A percentile compares a stretch with the other conserved stretches of the same genome.
Evolutionary conservation across 2,888 invertebrate genomes (phyloP).

Genomic region (Xanthorhoe spadicearia): DNA sequence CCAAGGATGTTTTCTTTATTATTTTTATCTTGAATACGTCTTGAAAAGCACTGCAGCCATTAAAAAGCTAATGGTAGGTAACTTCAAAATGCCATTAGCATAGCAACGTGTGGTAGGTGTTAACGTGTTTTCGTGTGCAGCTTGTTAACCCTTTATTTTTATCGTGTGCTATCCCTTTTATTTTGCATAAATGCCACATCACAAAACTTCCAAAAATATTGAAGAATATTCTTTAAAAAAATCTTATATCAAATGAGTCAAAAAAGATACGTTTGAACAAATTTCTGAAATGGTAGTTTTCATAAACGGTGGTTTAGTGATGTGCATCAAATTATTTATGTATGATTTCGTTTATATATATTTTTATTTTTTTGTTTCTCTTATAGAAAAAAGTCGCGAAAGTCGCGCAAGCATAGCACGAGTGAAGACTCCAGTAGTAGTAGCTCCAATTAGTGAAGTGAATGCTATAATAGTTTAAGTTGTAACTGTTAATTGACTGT

Average conservation of each 20-base stretch:
- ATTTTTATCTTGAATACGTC: background rate
- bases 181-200: constrained; percentile 57
- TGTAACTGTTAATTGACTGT: constrained; percentile 43
- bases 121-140: constrained; percentile 67
- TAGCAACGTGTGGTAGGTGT: constrained; percentile 53
- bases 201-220: constrained; percentile 30
- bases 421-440: constrained; percentile 74
- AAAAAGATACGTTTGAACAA: background rate
- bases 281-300: background rate
- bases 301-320: constrained; percentile 35
- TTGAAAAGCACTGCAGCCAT: constrained; percentile 21
- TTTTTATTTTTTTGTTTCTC: constrained; percentile 68
- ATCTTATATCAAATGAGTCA: background rate
- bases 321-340: constrained; percentile 48
- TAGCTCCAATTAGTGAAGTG: constrained; percentile 77
- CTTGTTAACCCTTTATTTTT: constrained; percentile 56
- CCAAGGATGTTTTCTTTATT: background rate
- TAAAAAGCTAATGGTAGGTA: constrained; percentile 15
- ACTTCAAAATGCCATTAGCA: constrained; percentile 16
- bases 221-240: too few relatives aligned
- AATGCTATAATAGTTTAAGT: constrained; percentile 55
- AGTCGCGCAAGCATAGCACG: constrained; percentile 80
- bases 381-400: constrained; percentile 84
- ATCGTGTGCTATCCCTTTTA: constrained; percentile 54
- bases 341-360: constrained; percentile 56